These are phyloP conservation scores for Lepus townsendii DNA, from an alignment of 2,797 vertebrate species.

Conservation along the genomic window DNA sequence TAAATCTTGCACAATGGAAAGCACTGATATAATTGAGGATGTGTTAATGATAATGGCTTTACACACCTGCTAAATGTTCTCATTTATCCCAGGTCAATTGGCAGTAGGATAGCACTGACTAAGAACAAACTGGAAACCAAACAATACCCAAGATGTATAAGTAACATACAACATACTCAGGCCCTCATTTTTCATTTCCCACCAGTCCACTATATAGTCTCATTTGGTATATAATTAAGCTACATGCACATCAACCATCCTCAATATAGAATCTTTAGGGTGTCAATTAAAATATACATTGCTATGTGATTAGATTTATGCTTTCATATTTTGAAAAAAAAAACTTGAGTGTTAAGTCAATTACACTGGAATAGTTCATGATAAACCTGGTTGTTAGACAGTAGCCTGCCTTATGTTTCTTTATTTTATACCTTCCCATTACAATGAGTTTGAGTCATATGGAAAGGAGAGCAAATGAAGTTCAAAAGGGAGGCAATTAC, in stretches of 20 bases:
- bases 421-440: slow-evolving; percentile 59
- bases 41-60: slow-evolving; percentile 63
- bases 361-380: slow-evolving; percentile 56
- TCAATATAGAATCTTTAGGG: slow-evolving; percentile 22
- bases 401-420: slow-evolving; percentile 43
- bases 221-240: slow-evolving; percentile 59
- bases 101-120: neutral
- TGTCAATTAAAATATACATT: slow-evolving; percentile 68
- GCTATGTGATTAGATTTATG: slow-evolving; percentile 6
- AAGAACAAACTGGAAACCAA: slow-evolving; percentile 28
- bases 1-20: slow-evolving; percentile 64
- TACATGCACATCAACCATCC: slow-evolving; percentile 53
- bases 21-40: slow-evolving; percentile 51
- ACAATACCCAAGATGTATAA: neutral
- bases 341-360: slow-evolving; percentile 47
- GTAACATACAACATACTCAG: slow-evolving; percentile 12
- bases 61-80: slow-evolving; percentile 67
- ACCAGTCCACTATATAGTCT: neutral
- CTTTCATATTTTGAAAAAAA: slow-evolving; percentile 50
- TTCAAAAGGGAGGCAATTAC: slow-evolving; percentile 73
- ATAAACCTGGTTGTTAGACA: slow-evolving; percentile 57
- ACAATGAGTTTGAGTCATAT: slow-evolving; percentile 61
- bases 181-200: slow-evolving; percentile 57
- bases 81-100: slow-evolving; percentile 65
- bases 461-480: slow-evolving; percentile 66